Base-by-base conservation (phyloP, 2,888 invertebrate species). In the Gandaritis pyraliata region DNA sequence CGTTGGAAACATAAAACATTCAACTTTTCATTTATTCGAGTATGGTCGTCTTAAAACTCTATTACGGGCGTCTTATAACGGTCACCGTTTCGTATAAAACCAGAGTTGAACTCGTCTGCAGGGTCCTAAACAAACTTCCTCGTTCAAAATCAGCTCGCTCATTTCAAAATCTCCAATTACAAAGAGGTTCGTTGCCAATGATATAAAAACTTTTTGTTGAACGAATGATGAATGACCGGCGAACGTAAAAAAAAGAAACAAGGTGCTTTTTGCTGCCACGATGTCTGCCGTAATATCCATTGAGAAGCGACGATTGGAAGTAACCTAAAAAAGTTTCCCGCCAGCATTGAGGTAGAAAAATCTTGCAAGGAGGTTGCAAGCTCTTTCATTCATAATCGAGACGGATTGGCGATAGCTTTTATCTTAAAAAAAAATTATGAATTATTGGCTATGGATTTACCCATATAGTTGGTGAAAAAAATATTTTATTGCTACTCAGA, bases 211-310 rank as follows among this genome's bases (percentile, higher is more conserved):
- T 65, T 56, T 68, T 65, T 69, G 66, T 66, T 62, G 65, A 66
- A 61, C 43, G 54, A 63, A 65, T 63, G 64, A 71, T 70, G 67
- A 64, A 66, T 72, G 66, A 64, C 65, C 61, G 61, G 59, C 29
- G 50, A 2, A 30, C 43, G 53, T 48, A 72, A 78, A 81, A 80
- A 23, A 80, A 75, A 81, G 78, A 61, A 67, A 36, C 38, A 48
- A 63, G 58, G 75, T 78, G 75, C 73, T 81, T 88, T 86, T 86
- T 87, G 88, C 87, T 81, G 88, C 88, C 90, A 75, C 80, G 74
- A 77, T 78, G 90, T 91, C 90, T 90, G 86, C 78, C 88, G 88
- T 90, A 88, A 87, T 86, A 83, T 84, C 61, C 88, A 89, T 88
- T 88, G 83, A 86, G 81, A 72, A 73, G 69, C 76, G 77, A 80